Percentiles rank a stretch among this genome's conserved stretches.
These are phyloP conservation scores for Bradypodion ventrale DNA, from an alignment of 2,797 vertebrate species.

Conservation along the genomic window DNA sequence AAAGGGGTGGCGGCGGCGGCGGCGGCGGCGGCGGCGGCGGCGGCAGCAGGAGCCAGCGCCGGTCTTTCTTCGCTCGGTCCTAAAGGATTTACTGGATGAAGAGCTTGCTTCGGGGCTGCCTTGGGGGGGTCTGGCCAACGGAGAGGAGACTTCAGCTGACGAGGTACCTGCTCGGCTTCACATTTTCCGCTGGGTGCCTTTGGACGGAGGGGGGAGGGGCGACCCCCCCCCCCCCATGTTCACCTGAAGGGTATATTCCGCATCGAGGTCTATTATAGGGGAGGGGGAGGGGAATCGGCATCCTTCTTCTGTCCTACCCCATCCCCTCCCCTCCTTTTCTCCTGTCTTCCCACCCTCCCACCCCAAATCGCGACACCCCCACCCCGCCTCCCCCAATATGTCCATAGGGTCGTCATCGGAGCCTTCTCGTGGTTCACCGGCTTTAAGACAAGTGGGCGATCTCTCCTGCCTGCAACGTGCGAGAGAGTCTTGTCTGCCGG, in stretches of 20 bases:
- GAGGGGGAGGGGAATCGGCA: not conserved
- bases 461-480: constrained; percentile 84
- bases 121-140: constrained; percentile 12
- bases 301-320: too few species aligned
- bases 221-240: constrained; percentile 31
- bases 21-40: not conserved
- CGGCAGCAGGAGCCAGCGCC: not conserved
- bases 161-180: constrained; percentile 32
- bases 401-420: too few species aligned
- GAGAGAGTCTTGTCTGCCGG: constrained; percentile 67
- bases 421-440: too few species aligned
- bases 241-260: constrained; percentile 57
- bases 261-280: constrained; percentile 46
- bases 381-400: too few species aligned
- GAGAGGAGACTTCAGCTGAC: constrained; percentile 37
- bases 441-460: constrained; percentile 82
- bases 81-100: constrained; percentile 40
- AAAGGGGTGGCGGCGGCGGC: constrained; percentile 10
- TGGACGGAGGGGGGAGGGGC: constrained; percentile 14
- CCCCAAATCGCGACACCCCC: too few species aligned
- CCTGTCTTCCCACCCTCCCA: too few species aligned
- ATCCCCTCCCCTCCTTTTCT: too few species aligned
- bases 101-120: constrained; percentile 1
- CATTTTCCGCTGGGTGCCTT: constrained; percentile 13
- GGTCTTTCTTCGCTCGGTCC: not conserved